Percentiles rank a stretch among this genome's conserved stretches.
Conservation (phyloP, 2,888 invertebrate genomes). For the Cataglyphis rosenhaueri region DNA sequence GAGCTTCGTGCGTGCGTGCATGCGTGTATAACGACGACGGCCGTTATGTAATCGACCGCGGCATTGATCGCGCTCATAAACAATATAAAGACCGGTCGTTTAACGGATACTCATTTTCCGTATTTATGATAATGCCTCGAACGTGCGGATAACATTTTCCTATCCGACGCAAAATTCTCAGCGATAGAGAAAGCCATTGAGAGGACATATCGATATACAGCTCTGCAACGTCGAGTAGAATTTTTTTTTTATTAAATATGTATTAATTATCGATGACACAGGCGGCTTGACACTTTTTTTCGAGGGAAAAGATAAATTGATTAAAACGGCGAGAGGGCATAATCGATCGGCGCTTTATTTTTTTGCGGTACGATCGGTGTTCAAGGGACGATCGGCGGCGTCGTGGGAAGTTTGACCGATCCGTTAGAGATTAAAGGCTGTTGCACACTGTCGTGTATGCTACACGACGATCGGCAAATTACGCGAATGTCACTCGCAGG, state of each 20-base stretch:
- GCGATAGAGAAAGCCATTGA: not conserved
- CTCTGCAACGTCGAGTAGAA: not conserved
- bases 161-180: not conserved
- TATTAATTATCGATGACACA: slow-evolving; percentile 16
- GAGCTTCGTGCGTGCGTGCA: slow-evolving; percentile 51
- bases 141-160: slow-evolving; percentile 28
- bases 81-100: slow-evolving; percentile 58
- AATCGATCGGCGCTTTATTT: slow-evolving; percentile 60
- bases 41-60: slow-evolving; percentile 75
- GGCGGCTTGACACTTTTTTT: slow-evolving; percentile 8
- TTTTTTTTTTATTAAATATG: not conserved
- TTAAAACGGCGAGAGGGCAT: slow-evolving; percentile 28
- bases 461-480: slow-evolving; percentile 42
- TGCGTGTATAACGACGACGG: slow-evolving; percentile 61
- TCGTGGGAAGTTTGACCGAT: slow-evolving; percentile 71
- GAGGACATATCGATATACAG: not conserved
- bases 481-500: slow-evolving; percentile 50
- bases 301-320: slow-evolving; percentile 5
- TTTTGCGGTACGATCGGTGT: slow-evolving; percentile 53
- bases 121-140: slow-evolving; percentile 37
- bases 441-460: slow-evolving; percentile 63
- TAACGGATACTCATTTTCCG: slow-evolving; percentile 41
- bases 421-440: slow-evolving; percentile 80
- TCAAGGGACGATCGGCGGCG: slow-evolving; percentile 60
- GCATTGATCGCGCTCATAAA: slow-evolving; percentile 65